Percentiles rank a stretch among this genome's conserved stretches.
Conservation (phyloP, 2,113 vertebrate species). For the Columba janthina region DNA sequence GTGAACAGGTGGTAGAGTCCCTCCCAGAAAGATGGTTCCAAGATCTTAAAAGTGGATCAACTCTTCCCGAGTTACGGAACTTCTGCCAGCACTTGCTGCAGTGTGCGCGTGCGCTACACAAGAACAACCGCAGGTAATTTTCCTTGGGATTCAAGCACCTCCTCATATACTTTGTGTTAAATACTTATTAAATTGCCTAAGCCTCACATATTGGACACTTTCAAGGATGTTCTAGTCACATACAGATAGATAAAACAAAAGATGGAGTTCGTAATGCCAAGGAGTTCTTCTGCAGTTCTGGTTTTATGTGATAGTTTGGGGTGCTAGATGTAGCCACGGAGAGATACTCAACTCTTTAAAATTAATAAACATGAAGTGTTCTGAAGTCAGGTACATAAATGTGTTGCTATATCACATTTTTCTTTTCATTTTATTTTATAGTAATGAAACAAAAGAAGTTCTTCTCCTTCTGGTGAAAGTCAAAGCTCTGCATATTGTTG, state of each 20-base stretch:
- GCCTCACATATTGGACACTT: not conserved
- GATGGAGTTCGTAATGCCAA: not conserved
- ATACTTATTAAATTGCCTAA: not conserved
- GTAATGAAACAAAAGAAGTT: conserved; percentile 80
- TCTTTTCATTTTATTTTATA: conserved; percentile 34
- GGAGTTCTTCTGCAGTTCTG: not conserved
- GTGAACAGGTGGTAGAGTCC: conserved; percentile 77
- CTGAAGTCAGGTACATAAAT: not conserved
- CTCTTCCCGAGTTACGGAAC: conserved; percentile 81
- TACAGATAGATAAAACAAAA: not conserved
- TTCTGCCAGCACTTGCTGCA: conserved; percentile 85
- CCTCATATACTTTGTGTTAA: not conserved
- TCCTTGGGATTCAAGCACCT: not conserved
- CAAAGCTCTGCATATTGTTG: conserved; percentile 79
- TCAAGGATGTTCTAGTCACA: not conserved
- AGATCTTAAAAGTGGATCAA: conserved; percentile 62
- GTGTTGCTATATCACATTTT: not conserved
- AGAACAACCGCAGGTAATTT: conserved; percentile 70
- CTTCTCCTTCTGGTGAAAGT: conserved; percentile 82
- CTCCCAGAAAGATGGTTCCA: conserved; percentile 86
- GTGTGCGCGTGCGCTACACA: conserved; percentile 70
- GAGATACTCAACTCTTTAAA: not conserved
- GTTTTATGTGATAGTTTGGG: not conserved
- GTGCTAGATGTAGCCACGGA: not conserved
- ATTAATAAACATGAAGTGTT: not conserved